These are phyloP conservation scores for Esox masquinongy DNA, from an alignment of 2,797 vertebrate species.

Conservation along the genomic window DNA sequence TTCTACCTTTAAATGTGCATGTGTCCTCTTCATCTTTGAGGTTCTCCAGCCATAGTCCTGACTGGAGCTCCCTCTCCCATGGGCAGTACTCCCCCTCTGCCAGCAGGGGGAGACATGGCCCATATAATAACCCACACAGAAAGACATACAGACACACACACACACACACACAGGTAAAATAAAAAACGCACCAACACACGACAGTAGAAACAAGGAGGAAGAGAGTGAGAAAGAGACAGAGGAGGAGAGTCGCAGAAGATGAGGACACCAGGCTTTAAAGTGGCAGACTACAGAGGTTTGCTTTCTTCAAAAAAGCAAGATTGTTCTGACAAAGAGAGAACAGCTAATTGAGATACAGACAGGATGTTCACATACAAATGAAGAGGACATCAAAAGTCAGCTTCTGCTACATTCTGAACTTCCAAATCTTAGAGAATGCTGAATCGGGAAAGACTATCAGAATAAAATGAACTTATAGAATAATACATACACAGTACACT, in stretches of 20 bases:
- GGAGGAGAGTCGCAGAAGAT: constrained; percentile 45
- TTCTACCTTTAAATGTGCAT: constrained; percentile 91
- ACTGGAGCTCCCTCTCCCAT: constrained; percentile 90
- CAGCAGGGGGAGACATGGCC: constrained; percentile 82
- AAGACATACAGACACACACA: constrained; percentile 11
- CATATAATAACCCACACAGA: constrained; percentile 54
- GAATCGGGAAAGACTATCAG: too few relatives aligned
- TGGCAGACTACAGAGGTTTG: constrained; percentile 24
- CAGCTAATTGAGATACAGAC: constrained; percentile 14
- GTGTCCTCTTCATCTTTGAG: constrained; percentile 88
- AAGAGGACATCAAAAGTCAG: neutral
- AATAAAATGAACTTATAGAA: neutral
- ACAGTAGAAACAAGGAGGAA: neutral
- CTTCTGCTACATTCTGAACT: neutral
- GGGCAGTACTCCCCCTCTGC: constrained; percentile 96
- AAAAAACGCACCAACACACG: neutral
- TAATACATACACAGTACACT: neutral
- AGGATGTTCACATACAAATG: constrained; percentile 11
- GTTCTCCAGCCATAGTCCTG: constrained; percentile 88
- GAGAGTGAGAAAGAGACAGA: constrained; percentile 34
- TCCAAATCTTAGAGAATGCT: neutral
- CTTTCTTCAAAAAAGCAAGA: neutral
- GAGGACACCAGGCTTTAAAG: constrained; percentile 40
- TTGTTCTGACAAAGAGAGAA: constrained; percentile 10
- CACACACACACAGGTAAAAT: neutral